Percentiles rank a stretch among this genome's conserved stretches.
Evolutionary conservation across 2,888 invertebrate genomes (phyloP).

Genomic region (Biston stratarius): DNA sequence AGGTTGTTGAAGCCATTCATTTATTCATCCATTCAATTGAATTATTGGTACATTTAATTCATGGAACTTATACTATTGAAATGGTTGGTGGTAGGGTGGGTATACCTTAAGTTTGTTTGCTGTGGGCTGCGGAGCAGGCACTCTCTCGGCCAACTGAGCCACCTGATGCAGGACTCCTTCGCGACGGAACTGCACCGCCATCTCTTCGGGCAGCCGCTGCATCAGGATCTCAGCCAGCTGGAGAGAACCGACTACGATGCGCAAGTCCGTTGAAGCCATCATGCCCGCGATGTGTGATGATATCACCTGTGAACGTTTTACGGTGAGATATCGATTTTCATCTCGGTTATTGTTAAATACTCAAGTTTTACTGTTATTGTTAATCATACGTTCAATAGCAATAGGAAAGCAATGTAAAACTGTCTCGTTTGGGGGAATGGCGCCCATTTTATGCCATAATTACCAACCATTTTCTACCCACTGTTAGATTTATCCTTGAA

Average conservation of each 20-base stretch:
- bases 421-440: no score
- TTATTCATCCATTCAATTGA: no score
- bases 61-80: no score
- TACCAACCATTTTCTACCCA: no score
- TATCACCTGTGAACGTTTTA: constrained; percentile 85
- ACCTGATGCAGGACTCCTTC: constrained; percentile 99
- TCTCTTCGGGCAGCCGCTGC: constrained; percentile 98
- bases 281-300: constrained; percentile 99
- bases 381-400: no score
- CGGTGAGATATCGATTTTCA: background rate
- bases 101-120: constrained; percentile 79
- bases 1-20: no score
- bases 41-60: no score
- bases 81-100: background rate
- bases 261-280: constrained; percentile 98
- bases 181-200: constrained; percentile 97
- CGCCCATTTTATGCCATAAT: no score
- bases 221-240: constrained; percentile 99
- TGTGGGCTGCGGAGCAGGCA: constrained; percentile 71
- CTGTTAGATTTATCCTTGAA: no score
- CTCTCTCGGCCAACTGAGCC: constrained; percentile 68
- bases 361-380: no score
- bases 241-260: constrained; percentile 98
- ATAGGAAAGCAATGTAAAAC: no score
- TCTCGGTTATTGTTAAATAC: no score